Evolutionary conservation across 2,797 vertebrate species (phyloP).

Genomic region (Rhynchotus rufescens): DNA sequence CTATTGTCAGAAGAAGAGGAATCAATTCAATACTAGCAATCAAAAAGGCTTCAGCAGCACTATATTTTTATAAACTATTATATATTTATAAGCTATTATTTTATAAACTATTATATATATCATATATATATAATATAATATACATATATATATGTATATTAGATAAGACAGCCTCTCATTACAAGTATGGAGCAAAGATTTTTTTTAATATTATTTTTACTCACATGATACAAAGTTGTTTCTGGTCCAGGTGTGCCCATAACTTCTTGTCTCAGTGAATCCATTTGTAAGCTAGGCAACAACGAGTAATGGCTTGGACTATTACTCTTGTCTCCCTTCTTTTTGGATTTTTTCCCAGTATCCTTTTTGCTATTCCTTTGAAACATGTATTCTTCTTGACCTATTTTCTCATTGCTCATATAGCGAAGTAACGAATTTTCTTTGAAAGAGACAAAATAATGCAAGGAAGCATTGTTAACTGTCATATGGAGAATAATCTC

Average conservation of each 20-base stretch:
- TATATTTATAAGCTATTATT: no score
- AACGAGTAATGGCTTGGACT: constrained; percentile 95
- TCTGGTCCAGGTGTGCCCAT: constrained; percentile 86
- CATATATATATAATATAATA: no score
- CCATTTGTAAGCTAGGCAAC: constrained; percentile 92
- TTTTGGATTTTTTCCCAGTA: constrained; percentile 93
- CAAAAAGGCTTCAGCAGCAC: background rate
- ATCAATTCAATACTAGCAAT: background rate
- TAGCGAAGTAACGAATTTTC: constrained; percentile 92
- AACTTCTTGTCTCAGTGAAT: constrained; percentile 89
- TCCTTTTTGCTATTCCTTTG: constrained; percentile 95
- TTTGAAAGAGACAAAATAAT: constrained; percentile 66
- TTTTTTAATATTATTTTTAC: constrained; percentile 53
- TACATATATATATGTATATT: no score
- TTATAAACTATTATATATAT: no score
- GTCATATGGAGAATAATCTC: background rate
- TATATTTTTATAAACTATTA: background rate
- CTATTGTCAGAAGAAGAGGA: background rate
- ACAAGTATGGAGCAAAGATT: background rate
- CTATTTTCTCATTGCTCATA: constrained; percentile 91
- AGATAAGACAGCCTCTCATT: background rate
- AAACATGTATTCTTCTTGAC: constrained; percentile 91
- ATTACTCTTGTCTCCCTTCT: constrained; percentile 93
- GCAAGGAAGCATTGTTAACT: constrained; percentile 48
- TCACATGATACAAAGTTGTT: constrained; percentile 83